Percentiles rank a stretch among this genome's conserved stretches.
Conservation (phyloP, 2,113 vertebrate genomes). For the Forbesichthys agassizii region DNA sequence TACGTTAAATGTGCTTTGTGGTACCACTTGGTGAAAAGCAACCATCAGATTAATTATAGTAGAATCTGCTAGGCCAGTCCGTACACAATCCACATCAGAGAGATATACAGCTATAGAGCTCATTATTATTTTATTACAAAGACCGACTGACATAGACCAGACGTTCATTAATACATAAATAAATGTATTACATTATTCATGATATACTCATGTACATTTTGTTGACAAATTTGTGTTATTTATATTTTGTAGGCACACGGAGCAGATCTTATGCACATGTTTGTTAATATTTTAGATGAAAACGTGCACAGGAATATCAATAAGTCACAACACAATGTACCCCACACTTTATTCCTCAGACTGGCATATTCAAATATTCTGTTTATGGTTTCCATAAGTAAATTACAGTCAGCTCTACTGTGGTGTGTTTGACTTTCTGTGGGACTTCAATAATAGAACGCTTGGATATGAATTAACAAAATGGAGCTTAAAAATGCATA, state of each 20-base stretch:
- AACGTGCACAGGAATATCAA: not conserved
- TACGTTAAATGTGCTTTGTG: no score
- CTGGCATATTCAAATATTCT: constrained; percentile 34
- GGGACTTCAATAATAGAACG: constrained; percentile 59
- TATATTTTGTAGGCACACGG: no score
- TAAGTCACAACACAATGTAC: not conserved
- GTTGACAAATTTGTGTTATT: no score
- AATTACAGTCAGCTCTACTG: constrained; percentile 30
- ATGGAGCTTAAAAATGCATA: constrained; percentile 59
- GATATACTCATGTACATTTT: no score
- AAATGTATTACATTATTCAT: no score
- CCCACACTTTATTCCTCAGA: constrained; percentile 33
- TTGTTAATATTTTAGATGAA: no score
- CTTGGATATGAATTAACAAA: constrained; percentile 59
- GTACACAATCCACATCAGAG: not conserved
- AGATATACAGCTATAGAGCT: no score
- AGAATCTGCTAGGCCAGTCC: not conserved
- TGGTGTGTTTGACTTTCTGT: constrained; percentile 36
- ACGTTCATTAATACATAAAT: no score
- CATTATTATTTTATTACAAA: no score
- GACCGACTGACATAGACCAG: no score
- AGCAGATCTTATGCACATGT: no score
- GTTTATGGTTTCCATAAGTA: constrained; percentile 45
- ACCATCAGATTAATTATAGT: not conserved
- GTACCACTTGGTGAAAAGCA: not conserved